Evolutionary conservation across 2,797 vertebrate species (phyloP).

Genomic region (Stomatorhinus walkeri): DNA sequence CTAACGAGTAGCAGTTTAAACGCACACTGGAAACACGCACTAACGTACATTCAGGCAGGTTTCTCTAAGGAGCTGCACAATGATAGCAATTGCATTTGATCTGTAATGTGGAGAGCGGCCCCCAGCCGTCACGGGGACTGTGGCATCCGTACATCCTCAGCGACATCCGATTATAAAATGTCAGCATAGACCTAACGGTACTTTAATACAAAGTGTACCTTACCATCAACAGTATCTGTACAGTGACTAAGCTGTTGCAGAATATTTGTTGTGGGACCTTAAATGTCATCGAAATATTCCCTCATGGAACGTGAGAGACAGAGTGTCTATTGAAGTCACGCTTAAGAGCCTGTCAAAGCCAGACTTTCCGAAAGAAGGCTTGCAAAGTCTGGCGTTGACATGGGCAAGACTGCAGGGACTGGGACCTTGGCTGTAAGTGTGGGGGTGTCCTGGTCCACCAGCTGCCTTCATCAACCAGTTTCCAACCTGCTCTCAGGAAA

Average conservation of each 20-base stretch:
- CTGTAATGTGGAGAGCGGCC: background rate
- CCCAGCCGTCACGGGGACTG: background rate
- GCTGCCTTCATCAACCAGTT: background rate
- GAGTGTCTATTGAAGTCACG: conserved; percentile 47
- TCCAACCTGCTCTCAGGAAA: background rate
- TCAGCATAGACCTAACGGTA: background rate
- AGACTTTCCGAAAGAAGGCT: conserved; percentile 21
- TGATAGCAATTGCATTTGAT: background rate
- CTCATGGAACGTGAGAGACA: conserved; percentile 36
- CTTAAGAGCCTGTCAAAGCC: conserved; percentile 49
- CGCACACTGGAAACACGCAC: background rate
- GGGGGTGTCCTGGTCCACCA: background rate
- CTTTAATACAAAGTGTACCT: background rate
- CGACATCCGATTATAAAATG: background rate
- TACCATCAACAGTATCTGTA: background rate
- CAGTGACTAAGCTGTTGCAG: background rate
- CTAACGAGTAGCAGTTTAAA: background rate
- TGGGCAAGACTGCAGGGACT: background rate
- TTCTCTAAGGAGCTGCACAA: background rate
- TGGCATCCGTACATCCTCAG: background rate
- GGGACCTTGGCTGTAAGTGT: background rate
- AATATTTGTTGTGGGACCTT: conserved; percentile 31
- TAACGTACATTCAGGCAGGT: background rate
- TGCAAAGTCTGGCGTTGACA: conserved; percentile 1
- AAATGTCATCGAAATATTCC: conserved; percentile 44